phyloP scores from a whole-genome alignment of 2,113 vertebrate species.

The Monarcha castaneiventris region DNA sequence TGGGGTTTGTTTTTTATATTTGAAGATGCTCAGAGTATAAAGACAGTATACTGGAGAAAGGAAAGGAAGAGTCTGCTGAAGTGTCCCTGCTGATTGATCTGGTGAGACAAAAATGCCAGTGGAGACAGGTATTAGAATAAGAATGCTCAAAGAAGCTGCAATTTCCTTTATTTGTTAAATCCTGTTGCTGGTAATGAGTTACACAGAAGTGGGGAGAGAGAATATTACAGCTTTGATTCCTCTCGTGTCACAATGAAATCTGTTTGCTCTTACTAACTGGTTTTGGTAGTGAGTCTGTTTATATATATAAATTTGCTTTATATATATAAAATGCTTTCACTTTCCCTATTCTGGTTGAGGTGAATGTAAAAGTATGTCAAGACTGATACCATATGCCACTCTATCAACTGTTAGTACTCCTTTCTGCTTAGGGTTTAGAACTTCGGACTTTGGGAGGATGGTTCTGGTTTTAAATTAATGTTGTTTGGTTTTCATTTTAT shows the following conservation, averaged over 20 bases:
- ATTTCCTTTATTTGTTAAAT: slow-evolving; percentile 26
- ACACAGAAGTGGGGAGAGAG: slow-evolving; percentile 6
- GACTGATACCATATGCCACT: slow-evolving; percentile 65
- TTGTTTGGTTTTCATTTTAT: slow-evolving; percentile 67
- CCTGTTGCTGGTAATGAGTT: slow-evolving; percentile 1
- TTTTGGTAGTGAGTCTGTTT: slow-evolving; percentile 73
- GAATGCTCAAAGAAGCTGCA: slow-evolving; percentile 30
- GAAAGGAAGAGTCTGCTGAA: slow-evolving; percentile 59
- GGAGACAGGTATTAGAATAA: slow-evolving; percentile 37
- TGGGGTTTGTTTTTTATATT: neutral
- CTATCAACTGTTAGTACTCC: slow-evolving; percentile 57
- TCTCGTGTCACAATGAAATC: slow-evolving; percentile 41
- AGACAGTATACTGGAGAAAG: slow-evolving; percentile 13
- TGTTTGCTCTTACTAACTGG: slow-evolving; percentile 64
- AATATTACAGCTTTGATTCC: neutral
- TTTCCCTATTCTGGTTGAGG: slow-evolving; percentile 72
- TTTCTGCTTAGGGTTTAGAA: slow-evolving; percentile 56
- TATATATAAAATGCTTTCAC: slow-evolving; percentile 78
- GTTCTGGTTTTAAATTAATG: slow-evolving; percentile 64
- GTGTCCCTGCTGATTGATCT: slow-evolving; percentile 51
- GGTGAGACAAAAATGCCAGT: slow-evolving; percentile 19
- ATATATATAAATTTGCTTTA: slow-evolving; percentile 70
- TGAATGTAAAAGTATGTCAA: slow-evolving; percentile 75
- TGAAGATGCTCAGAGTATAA: slow-evolving; percentile 65
- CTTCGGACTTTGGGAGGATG: slow-evolving; percentile 47